Evolutionary conservation across 2,888 invertebrate species (phyloP).

Genomic region (Coleophora deauratella): DNA sequence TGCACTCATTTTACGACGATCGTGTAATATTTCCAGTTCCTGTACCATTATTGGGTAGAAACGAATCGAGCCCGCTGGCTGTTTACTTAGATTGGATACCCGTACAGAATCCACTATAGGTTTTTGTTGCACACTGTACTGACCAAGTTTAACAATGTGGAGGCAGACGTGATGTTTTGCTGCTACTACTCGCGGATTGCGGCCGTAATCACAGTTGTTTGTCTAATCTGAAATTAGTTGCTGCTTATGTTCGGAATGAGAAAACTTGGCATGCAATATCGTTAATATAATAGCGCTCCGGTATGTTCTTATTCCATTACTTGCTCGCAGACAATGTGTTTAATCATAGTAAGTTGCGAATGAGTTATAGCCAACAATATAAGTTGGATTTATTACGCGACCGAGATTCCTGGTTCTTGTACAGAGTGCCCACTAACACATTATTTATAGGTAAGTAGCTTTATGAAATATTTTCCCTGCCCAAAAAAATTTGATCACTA

Average conservation of each 20-base stretch:
- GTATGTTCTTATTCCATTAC: conserved; percentile 1
- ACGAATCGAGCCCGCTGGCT: conserved; percentile 22
- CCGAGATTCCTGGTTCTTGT: too few species aligned
- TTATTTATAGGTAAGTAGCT: too few species aligned
- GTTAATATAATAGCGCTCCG: conserved; percentile 8
- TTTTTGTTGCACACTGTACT: conserved; percentile 8
- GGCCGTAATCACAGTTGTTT: conserved; percentile 35
- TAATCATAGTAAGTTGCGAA: neutral
- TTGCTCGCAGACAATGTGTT: neutral
- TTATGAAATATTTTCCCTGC: too few species aligned
- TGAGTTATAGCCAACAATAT: neutral
- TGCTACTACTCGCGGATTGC: neutral
- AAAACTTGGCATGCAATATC: conserved; percentile 27
- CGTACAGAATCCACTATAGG: conserved; percentile 11
- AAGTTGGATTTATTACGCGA: too few species aligned
- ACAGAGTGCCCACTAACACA: too few species aligned
- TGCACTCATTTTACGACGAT: conserved; percentile 43
- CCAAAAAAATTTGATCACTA: too few species aligned
- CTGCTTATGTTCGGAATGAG: conserved; percentile 24
- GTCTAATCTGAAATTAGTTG: conserved; percentile 37
- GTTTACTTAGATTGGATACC: conserved; percentile 34
- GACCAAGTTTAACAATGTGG: neutral
- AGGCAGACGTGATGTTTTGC: neutral
- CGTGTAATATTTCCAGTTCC: conserved; percentile 37
- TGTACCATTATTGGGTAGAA: conserved; percentile 37